Evolutionary conservation across 2,113 vertebrate genomes (phyloP).

Genomic region (Alaudala cheleensis): DNA sequence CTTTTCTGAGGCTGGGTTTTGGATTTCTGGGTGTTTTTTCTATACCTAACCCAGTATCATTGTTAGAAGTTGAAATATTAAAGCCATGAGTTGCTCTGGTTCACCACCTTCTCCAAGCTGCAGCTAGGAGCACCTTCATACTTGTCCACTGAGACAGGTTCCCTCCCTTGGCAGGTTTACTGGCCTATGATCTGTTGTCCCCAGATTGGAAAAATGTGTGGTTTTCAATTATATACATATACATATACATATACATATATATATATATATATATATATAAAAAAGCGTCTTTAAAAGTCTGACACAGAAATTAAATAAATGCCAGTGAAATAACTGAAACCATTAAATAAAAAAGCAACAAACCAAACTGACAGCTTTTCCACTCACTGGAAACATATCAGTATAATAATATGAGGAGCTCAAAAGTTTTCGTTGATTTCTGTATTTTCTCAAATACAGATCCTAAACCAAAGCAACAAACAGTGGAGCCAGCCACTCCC

Average conservation of each 20-base stretch:
- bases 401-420: not conserved
- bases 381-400: not conserved
- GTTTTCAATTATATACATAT: not conserved
- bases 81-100: not conserved
- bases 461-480: not conserved
- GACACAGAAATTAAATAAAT: not conserved
- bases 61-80: not conserved
- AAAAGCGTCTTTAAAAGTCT: not conserved
- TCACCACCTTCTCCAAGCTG: not conserved
- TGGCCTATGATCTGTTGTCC: not conserved
- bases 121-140: not conserved
- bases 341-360: not conserved
- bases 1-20: not conserved
- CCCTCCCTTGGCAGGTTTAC: not conserved
- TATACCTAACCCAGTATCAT: not conserved
- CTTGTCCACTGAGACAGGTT: not conserved
- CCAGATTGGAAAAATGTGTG: not conserved
- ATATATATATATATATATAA: rapidly evolving
- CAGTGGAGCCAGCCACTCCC: not conserved
- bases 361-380: not conserved
- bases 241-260: no score
- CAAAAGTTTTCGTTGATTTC: not conserved
- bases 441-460: not conserved
- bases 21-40: not conserved
- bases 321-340: not conserved